These are phyloP conservation scores for Phyto melanocephala DNA, from an alignment of 2,888 invertebrate species.

Conservation along the genomic window DNA sequence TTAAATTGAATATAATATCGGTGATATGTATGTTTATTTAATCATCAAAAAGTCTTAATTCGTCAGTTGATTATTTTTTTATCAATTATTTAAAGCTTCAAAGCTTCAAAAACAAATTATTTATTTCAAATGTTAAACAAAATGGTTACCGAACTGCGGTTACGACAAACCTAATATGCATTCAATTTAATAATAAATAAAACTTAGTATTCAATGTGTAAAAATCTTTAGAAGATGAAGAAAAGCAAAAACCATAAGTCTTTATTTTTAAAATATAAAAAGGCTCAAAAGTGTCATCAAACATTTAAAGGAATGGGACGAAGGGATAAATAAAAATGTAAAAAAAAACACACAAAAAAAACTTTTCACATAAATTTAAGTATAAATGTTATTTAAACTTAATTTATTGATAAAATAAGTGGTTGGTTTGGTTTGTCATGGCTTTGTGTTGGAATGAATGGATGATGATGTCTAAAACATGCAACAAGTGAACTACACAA, in stretches of 20 bases:
- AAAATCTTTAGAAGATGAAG: background rate
- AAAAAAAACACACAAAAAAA: slow-evolving; percentile 25
- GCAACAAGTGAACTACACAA: slow-evolving; percentile 51
- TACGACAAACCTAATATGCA: background rate
- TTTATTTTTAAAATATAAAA: slow-evolving; percentile 10
- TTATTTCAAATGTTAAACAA: no score
- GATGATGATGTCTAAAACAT: slow-evolving; percentile 45
- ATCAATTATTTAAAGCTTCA: no score
- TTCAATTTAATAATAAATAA: background rate
- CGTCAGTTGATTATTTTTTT: no score
- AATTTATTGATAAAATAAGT: slow-evolving; percentile 56
- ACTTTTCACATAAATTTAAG: slow-evolving; percentile 59
- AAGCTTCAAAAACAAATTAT: no score
- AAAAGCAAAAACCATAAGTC: slow-evolving; percentile 22
- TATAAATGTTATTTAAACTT: slow-evolving; percentile 57
- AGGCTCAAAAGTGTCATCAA: slow-evolving; percentile 25
- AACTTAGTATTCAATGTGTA: background rate
- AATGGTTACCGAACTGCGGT: no score
- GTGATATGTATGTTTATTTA: no score
- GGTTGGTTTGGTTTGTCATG: slow-evolving; percentile 21
- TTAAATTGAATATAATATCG: no score
- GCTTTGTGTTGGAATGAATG: slow-evolving; percentile 12
- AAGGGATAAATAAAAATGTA: background rate
- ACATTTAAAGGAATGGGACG: background rate
- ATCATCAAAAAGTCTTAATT: no score